A percentile compares a stretch with the other conserved stretches of the same genome.
These are phyloP conservation scores for Setophaga petechia DNA, from an alignment of 2,113 vertebrate species.

Conservation along the genomic window DNA sequence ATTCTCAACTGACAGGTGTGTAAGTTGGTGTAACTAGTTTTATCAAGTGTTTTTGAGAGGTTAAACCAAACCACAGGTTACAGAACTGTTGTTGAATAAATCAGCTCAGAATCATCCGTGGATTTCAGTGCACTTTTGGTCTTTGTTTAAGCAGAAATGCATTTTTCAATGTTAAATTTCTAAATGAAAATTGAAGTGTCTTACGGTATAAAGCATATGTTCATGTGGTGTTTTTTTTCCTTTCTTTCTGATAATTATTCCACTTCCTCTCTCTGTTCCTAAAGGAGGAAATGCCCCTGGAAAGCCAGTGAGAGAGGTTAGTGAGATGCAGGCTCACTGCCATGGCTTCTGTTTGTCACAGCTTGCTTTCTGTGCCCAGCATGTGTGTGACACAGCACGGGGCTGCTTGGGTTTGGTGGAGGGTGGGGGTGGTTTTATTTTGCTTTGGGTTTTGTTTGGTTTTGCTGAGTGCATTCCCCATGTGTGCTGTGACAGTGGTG, in stretches of 20 bases:
- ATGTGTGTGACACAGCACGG: constrained; percentile 70
- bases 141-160: neutral
- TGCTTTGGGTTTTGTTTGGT: constrained; percentile 37
- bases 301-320: constrained; percentile 96
- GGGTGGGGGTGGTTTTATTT: neutral
- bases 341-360: constrained; percentile 77
- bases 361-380: constrained; percentile 76
- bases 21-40: constrained; percentile 1
- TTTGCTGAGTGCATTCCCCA: constrained; percentile 68
- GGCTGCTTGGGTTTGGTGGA: constrained; percentile 40
- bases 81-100: constrained; percentile 15
- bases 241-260: constrained; percentile 71
- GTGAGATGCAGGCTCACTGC: constrained; percentile 81
- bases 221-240: constrained; percentile 42
- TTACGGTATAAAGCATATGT: neutral
- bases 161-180: neutral
- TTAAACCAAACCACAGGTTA: neutral
- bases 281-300: constrained; percentile 92
- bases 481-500: constrained; percentile 45
- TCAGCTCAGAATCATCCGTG: neutral
- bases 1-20: neutral
- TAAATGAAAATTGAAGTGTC: neutral
- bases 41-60: neutral
- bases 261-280: constrained; percentile 76
- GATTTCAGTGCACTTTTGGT: constrained; percentile 19